Conservation (phyloP, 2,113 vertebrate species). For the Aplodontia rufa region DNA sequence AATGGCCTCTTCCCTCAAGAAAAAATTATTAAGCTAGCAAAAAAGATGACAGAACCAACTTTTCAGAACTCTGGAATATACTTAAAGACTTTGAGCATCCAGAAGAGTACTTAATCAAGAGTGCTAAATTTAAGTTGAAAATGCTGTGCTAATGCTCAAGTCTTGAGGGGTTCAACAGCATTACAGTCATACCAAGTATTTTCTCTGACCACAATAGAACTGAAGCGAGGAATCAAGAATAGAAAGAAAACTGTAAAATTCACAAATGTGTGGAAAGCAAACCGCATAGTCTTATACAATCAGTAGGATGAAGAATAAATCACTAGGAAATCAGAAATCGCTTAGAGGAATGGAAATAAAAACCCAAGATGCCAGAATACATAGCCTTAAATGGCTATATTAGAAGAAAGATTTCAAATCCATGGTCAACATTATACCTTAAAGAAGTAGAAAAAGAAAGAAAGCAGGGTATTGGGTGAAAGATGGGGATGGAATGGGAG, state of each 20-base stretch:
- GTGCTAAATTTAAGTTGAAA: background rate
- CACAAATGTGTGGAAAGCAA: background rate
- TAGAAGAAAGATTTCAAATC: background rate
- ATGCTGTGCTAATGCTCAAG: background rate
- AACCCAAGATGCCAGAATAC: background rate
- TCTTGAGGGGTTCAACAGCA: background rate
- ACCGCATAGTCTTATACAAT: background rate
- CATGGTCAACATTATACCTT: background rate
- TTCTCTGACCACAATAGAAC: background rate
- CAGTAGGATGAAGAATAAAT: background rate
- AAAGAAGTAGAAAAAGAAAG: background rate
- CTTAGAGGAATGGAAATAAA: constrained; percentile 23
- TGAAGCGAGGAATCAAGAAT: background rate
- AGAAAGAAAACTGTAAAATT: background rate
- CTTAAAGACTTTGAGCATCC: background rate
- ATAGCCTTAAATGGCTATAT: background rate
- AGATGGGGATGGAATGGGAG: too few species aligned
- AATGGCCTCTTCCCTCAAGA: background rate
- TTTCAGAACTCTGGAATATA: background rate
- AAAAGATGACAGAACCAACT: background rate
- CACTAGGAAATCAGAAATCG: constrained; percentile 31
- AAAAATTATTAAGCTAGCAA: background rate
- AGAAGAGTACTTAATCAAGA: background rate
- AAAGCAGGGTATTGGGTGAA: too few species aligned
- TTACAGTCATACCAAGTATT: background rate